A percentile compares a stretch with the other conserved stretches of the same genome.
These are phyloP conservation scores for Apodemia mormo DNA, from an alignment of 2,888 invertebrate genomes.

Conservation along the genomic window DNA sequence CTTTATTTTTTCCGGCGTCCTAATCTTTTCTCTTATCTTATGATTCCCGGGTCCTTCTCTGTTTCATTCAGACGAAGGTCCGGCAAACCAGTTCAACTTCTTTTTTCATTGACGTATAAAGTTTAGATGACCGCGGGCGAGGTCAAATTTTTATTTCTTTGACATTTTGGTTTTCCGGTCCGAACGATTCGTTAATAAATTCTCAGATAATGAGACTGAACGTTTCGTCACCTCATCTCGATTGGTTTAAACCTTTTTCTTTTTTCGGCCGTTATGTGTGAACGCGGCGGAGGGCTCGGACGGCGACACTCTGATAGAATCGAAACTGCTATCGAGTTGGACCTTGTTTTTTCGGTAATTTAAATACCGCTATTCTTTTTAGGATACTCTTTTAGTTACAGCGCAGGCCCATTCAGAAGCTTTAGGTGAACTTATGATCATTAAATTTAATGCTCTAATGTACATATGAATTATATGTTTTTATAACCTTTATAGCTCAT, in stretches of 20 bases:
- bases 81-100: constrained; percentile 76
- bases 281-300: constrained; percentile 70
- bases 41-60: constrained; percentile 75
- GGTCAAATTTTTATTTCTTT: constrained; percentile 82
- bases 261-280: constrained; percentile 76
- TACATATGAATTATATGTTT: not conserved
- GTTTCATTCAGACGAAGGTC: constrained; percentile 78
- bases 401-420: constrained; percentile 35
- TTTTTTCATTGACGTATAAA: constrained; percentile 80
- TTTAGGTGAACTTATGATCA: constrained; percentile 21
- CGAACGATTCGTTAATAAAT: constrained; percentile 81
- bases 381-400: constrained; percentile 51
- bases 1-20: constrained; percentile 72
- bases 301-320: constrained; percentile 59
- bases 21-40: constrained; percentile 79
- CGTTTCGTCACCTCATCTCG: constrained; percentile 82
- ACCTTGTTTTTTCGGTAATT: constrained; percentile 71
- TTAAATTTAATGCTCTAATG: not conserved
- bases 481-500: not conserved
- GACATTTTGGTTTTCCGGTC: constrained; percentile 81
- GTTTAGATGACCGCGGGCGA: constrained; percentile 79
- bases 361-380: constrained; percentile 75
- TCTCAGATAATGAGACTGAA: constrained; percentile 82
- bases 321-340: constrained; percentile 64
- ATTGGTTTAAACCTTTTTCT: constrained; percentile 74